These are phyloP conservation scores for Calyptommatus sinebrachiatus DNA, from an alignment of 2,113 vertebrate genomes.

Conservation along the genomic window DNA sequence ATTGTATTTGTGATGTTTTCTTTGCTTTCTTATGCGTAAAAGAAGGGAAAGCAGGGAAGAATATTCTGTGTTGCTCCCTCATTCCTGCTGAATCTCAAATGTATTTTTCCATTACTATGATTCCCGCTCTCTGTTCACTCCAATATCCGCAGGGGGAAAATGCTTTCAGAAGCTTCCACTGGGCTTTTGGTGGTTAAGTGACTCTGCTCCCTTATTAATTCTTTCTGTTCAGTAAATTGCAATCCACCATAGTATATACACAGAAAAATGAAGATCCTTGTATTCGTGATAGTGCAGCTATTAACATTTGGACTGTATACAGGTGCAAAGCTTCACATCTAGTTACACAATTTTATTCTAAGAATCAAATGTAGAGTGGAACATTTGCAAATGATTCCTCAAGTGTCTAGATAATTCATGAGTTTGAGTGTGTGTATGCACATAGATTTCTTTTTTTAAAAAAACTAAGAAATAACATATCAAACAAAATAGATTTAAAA, in stretches of 20 bases:
- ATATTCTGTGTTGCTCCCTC: background rate
- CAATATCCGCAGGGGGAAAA: background rate
- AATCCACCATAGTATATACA: background rate
- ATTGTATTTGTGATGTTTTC: background rate
- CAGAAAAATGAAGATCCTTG: background rate
- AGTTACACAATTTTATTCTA: background rate
- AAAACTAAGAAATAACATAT: no score
- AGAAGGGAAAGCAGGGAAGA: background rate
- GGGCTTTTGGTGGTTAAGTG: constrained; percentile 23
- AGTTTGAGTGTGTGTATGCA: no score
- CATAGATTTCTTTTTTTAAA: no score
- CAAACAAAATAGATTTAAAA: no score
- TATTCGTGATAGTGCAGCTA: background rate
- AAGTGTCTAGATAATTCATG: background rate
- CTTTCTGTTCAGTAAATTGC: background rate
- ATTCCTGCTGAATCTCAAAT: background rate
- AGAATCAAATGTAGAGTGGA: background rate
- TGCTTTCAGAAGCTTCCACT: constrained; percentile 2
- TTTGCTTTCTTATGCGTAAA: background rate
- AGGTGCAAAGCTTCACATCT: background rate
- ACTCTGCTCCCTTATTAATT: background rate
- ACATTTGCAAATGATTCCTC: background rate
- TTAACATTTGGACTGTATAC: background rate
- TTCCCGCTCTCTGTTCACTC: background rate
- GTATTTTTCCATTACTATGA: constrained; percentile 11